These are phyloP conservation scores for Drepana arcuata DNA, from an alignment of 1,140 invertebrate genomes.

Conservation along the genomic window DNA sequence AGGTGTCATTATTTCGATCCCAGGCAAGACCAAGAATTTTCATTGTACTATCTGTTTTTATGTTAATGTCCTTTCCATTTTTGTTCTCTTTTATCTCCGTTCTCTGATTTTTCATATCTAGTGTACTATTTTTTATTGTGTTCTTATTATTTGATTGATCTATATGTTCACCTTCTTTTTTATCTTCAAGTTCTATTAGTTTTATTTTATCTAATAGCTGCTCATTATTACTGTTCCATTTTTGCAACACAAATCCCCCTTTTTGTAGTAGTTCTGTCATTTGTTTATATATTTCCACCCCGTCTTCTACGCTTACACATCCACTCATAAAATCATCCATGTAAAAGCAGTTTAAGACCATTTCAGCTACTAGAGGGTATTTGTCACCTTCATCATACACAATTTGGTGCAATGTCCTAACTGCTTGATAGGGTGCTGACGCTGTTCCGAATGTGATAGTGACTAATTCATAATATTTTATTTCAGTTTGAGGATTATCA, in stretches of 20 bases:
- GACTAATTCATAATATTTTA: slow-evolving; percentile 18
- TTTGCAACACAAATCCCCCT: not conserved
- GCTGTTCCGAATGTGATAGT: slow-evolving; percentile 28
- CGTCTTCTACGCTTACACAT: not conserved
- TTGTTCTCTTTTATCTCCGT: too few species aligned
- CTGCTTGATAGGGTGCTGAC: slow-evolving; percentile 15
- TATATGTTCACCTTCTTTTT: too few species aligned
- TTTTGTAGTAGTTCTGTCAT: not conserved
- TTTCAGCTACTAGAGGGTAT: not conserved
- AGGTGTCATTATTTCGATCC: slow-evolving; percentile 1
- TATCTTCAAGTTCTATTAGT: too few species aligned
- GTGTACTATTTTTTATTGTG: too few species aligned
- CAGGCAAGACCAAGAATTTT: slow-evolving; percentile 6
- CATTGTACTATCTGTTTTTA: slow-evolving; percentile 4
- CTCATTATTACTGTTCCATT: not conserved
- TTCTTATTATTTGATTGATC: too few species aligned
- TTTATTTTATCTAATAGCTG: too few species aligned
- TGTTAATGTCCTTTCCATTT: slow-evolving; percentile 1
- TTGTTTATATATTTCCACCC: not conserved
- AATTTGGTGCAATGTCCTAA: not conserved
- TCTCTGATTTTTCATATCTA: too few species aligned
- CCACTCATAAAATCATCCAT: not conserved
- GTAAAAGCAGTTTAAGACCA: not conserved
- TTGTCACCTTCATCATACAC: not conserved
- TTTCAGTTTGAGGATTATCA: slow-evolving; percentile 1